These are phyloP conservation scores for Cheilosia soror DNA, from an alignment of 2,888 invertebrate species.

Conservation along the genomic window DNA sequence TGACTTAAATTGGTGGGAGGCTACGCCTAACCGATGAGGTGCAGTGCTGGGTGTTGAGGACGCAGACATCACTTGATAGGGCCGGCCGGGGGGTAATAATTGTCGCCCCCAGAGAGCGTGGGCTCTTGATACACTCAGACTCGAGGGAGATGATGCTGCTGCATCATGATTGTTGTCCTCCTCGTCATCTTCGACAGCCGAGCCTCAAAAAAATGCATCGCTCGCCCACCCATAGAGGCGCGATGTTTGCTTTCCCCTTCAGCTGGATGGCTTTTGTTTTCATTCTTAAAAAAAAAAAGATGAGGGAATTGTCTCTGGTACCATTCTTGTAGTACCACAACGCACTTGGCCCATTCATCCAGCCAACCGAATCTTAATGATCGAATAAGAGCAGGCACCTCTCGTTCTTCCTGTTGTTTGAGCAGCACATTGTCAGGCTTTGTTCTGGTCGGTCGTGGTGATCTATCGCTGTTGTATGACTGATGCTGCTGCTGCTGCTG, in stretches of 20 bases:
- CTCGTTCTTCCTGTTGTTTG: constrained; percentile 72
- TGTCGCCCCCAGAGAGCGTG: constrained; percentile 69
- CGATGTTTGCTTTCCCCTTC: constrained; percentile 75
- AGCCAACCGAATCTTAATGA: constrained; percentile 67
- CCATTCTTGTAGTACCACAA: constrained; percentile 37
- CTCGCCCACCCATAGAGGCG: constrained; percentile 75
- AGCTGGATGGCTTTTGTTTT: constrained; percentile 71
- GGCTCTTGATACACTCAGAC: constrained; percentile 68
- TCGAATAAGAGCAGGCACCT: constrained; percentile 72
- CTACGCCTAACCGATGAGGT: constrained; percentile 57
- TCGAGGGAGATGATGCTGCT: constrained; percentile 45
- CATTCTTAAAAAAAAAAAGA: constrained; percentile 54
- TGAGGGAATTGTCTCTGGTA: constrained; percentile 25
- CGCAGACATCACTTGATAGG: constrained; percentile 49
- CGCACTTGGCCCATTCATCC: constrained; percentile 66
- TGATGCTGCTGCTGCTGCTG: constrained; percentile 28
- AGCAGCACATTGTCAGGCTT: constrained; percentile 57
- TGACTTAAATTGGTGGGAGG: constrained; percentile 55
- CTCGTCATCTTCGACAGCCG: constrained; percentile 74
- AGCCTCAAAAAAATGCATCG: constrained; percentile 64
- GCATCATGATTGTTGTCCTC: constrained; percentile 71
- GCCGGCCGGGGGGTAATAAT: constrained; percentile 42
- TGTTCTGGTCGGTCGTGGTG: constrained; percentile 59
- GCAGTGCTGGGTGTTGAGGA: constrained; percentile 55
- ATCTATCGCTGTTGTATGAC: constrained; percentile 59